Percentiles rank a stretch among this genome's conserved stretches.
Conservation (phyloP, 2,888 invertebrate species). For the Lithophane socia region DNA sequence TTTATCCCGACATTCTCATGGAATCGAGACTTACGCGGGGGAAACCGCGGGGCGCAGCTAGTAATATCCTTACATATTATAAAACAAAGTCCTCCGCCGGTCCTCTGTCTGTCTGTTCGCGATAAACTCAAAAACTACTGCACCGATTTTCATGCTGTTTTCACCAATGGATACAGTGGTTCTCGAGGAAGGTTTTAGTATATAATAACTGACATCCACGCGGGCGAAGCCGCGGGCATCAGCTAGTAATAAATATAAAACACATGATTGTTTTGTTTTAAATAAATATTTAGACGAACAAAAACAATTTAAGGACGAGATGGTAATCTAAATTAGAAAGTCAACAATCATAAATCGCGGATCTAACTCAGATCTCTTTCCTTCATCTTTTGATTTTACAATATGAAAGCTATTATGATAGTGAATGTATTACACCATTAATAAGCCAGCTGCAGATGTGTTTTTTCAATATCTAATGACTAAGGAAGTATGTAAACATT, state of each 20-base stretch:
- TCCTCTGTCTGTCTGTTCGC: no score
- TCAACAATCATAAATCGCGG: background rate
- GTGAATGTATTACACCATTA: conserved; percentile 1
- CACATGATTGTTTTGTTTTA: conserved; percentile 4
- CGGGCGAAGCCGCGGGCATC: no score
- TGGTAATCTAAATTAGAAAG: conserved; percentile 1
- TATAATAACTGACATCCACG: no score
- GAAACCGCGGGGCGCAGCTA: no score
- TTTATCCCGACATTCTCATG: no score
- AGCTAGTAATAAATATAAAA: background rate
- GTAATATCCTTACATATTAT: no score
- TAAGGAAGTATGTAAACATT: conserved; percentile 19
- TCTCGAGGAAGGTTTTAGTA: no score
- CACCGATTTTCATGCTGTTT: no score
- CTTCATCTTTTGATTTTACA: conserved; percentile 4
- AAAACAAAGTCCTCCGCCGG: no score
- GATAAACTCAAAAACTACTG: no score
- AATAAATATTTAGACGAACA: conserved; percentile 25
- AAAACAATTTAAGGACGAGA: background rate
- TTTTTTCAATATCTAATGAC: background rate
- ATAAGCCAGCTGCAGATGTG: background rate
- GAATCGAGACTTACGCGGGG: no score
- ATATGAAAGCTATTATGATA: background rate
- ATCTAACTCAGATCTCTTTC: background rate
- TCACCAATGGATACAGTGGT: no score